These are phyloP conservation scores for Ectemnius continuus DNA, from an alignment of 2,888 invertebrate species.

Conservation along the genomic window DNA sequence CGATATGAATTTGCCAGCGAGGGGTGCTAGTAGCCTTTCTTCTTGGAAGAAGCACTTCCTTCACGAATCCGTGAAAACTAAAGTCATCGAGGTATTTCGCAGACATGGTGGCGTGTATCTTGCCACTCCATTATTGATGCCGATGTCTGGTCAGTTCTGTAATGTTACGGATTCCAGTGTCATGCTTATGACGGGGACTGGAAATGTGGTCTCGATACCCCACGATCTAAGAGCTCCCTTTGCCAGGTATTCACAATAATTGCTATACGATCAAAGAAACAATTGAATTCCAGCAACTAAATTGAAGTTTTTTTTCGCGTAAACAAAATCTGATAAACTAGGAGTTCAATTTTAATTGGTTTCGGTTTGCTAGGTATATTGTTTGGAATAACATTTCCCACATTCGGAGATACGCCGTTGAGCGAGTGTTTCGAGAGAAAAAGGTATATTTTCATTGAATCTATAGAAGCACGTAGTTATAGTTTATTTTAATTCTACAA, in stretches of 20 bases:
- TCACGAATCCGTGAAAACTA: slow-evolving; percentile 74
- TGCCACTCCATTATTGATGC: slow-evolving; percentile 89
- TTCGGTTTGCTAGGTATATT: slow-evolving; percentile 81
- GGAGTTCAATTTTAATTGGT: neutral
- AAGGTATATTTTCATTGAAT: slow-evolving; percentile 79
- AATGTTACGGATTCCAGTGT: slow-evolving; percentile 83
- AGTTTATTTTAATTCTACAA: neutral
- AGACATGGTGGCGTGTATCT: slow-evolving; percentile 90
- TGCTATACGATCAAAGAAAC: neutral
- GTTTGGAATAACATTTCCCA: slow-evolving; percentile 88
- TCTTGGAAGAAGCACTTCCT: slow-evolving; percentile 56
- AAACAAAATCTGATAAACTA: neutral
- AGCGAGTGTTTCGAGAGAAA: slow-evolving; percentile 91
- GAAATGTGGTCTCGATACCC: slow-evolving; percentile 90
- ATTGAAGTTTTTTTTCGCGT: neutral
- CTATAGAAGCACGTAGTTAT: no score
- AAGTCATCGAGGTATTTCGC: slow-evolving; percentile 82
- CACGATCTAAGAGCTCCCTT: slow-evolving; percentile 90
- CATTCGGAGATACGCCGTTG: slow-evolving; percentile 91
- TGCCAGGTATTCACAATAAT: slow-evolving; percentile 81
- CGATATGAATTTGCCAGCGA: slow-evolving; percentile 82
- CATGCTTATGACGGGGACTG: slow-evolving; percentile 91
- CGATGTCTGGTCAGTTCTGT: slow-evolving; percentile 82
- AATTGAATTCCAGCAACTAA: no score
- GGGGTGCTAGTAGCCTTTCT: slow-evolving; percentile 58